Evolutionary conservation across 2,797 vertebrate genomes (phyloP).

Genomic region (Mionectes olivaceus): DNA sequence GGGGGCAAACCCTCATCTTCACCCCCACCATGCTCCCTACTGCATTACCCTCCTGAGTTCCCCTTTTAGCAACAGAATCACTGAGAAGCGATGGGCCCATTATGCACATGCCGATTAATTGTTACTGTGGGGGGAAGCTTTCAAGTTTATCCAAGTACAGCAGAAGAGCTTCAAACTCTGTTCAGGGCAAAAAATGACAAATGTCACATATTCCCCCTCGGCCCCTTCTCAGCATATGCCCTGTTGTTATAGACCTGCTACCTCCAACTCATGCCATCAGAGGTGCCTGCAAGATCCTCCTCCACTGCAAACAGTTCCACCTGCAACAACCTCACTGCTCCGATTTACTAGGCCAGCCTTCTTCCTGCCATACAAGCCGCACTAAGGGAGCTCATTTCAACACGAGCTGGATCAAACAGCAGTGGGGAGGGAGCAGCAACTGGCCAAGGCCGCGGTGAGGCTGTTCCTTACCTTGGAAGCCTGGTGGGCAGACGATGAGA

Average conservation of each 20-base stretch:
- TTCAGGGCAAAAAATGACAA: background rate
- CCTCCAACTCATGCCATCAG: background rate
- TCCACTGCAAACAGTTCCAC: background rate
- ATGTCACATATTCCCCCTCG: background rate
- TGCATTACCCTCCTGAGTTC: background rate
- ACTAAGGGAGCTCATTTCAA: background rate
- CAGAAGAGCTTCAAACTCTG: background rate
- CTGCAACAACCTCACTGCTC: background rate
- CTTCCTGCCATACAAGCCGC: background rate
- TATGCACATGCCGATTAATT: background rate
- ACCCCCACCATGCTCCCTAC: background rate
- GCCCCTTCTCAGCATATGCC: background rate
- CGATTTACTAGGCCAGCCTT: background rate
- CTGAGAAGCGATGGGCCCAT: background rate
- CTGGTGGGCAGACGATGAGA: conserved; percentile 98
- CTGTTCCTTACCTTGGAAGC: conserved; percentile 94
- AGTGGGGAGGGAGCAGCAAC: background rate
- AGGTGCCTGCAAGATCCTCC: background rate
- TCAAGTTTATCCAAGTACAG: background rate
- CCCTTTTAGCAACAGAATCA: background rate
- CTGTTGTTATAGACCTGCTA: background rate
- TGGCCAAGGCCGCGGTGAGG: background rate
- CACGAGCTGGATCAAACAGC: background rate
- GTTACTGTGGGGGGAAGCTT: background rate
- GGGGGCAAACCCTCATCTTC: background rate